phyloP scores from a whole-genome alignment of 2,113 vertebrate genomes.

The Dipodomys ordii region DNA sequence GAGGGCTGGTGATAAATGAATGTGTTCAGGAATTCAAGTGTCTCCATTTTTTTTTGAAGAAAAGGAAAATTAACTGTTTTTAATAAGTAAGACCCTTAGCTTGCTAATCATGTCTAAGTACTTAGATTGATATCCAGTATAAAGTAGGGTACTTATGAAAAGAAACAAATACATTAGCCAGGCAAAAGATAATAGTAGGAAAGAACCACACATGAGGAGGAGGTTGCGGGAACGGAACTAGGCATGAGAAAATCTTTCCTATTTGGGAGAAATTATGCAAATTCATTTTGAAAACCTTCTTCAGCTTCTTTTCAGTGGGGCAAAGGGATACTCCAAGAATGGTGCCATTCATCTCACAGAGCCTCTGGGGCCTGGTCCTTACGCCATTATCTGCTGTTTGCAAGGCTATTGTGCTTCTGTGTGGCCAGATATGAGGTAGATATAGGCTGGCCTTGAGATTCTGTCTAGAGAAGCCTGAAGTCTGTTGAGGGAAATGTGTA shows the following conservation, averaged over 20 bases:
- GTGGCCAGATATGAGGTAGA: not conserved
- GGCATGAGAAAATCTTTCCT: conserved; percentile 33
- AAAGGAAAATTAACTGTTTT: conserved; percentile 71
- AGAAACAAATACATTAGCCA: conserved; percentile 57
- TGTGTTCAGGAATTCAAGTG: conserved; percentile 49
- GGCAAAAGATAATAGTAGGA: conserved; percentile 53
- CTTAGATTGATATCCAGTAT: conserved; percentile 52
- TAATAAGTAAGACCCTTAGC: conserved; percentile 74
- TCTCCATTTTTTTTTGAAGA: conserved; percentile 59
- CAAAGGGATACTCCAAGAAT: not conserved
- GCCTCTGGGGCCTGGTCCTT: not conserved
- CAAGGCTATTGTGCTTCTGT: not conserved
- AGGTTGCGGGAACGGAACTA: not conserved
- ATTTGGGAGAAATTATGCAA: conserved; percentile 8
- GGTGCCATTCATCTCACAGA: not conserved
- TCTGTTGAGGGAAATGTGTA: not conserved
- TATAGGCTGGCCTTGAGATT: not conserved
- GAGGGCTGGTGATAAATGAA: conserved; percentile 69
- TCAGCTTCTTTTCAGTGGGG: conserved; percentile 11
- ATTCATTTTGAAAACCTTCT: conserved; percentile 28
- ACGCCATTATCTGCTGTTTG: not conserved
- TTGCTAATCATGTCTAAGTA: conserved; percentile 69
- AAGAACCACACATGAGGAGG: conserved; percentile 15
- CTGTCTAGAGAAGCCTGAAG: not conserved
- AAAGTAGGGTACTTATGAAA: conserved; percentile 63